Conservation (phyloP, 2,888 invertebrate species). For the Morinoia aosen region DNA sequence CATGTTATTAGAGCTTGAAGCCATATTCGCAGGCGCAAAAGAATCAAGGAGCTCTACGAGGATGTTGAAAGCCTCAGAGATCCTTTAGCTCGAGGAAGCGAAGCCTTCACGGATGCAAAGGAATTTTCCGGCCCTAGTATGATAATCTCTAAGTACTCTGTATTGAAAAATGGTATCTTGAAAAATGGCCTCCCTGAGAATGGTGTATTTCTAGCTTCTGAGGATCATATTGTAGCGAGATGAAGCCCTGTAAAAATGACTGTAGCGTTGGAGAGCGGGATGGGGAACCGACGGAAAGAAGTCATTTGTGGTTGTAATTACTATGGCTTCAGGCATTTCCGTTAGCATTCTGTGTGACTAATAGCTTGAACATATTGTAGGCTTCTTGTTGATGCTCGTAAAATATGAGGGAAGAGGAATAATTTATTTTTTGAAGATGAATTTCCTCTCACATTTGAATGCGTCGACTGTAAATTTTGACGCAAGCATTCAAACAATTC, state of each 20-base stretch:
- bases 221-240: neutral
- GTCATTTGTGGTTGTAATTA: neutral
- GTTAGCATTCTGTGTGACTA: neutral
- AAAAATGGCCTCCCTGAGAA: neutral
- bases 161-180: neutral
- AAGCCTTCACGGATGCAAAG: neutral
- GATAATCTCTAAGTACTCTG: neutral
- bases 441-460: no score
- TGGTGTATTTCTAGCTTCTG: neutral
- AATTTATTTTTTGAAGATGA: no score
- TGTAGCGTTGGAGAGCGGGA: neutral
- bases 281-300: neutral
- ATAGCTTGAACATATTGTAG: neutral
- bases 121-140: neutral
- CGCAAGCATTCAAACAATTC: no score
- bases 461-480: no score
- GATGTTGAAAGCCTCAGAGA: neutral
- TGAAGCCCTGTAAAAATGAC: neutral
- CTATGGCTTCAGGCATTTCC: neutral
- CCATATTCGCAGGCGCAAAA: conserved; percentile 9
- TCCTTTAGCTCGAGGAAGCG: neutral
- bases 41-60: neutral
- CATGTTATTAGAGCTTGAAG: conserved; percentile 44
- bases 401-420: no score
- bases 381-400: no score